Evolutionary conservation across 2,797 vertebrate genomes (phyloP).

Genomic region (Pagetopsis macropterus): DNA sequence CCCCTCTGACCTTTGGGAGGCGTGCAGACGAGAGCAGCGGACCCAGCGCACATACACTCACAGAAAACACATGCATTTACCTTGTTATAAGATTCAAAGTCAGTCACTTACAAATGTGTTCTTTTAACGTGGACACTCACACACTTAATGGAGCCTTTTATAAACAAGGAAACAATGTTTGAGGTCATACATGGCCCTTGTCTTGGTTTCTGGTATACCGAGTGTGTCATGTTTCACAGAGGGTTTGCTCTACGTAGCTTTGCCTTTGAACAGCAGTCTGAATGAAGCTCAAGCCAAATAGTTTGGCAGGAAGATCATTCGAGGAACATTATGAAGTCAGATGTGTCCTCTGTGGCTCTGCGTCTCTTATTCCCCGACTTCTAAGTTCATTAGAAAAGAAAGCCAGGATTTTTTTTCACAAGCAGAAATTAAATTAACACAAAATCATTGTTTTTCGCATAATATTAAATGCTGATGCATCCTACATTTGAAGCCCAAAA

Average conservation of each 20-base stretch:
- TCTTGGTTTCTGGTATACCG: constrained; percentile 45
- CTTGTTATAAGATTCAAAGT: constrained; percentile 53
- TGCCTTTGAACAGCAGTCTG: constrained; percentile 69
- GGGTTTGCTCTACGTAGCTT: constrained; percentile 49
- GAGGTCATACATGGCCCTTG: constrained; percentile 38
- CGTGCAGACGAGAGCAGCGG: constrained; percentile 72
- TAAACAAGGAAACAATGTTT: constrained; percentile 52
- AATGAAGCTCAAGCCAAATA: constrained; percentile 74
- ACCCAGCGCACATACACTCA: constrained; percentile 48
- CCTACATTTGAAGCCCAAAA: constrained; percentile 15
- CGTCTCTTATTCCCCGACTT: constrained; percentile 49
- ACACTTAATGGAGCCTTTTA: constrained; percentile 38
- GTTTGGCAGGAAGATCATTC: constrained; percentile 77
- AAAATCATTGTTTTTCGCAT: constrained; percentile 21
- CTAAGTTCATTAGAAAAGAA: constrained; percentile 23
- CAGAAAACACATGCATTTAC: constrained; percentile 50
- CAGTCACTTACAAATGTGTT: constrained; percentile 40
- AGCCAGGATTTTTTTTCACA: constrained; percentile 19
- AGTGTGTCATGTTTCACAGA: constrained; percentile 75
- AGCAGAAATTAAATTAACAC: constrained; percentile 26
- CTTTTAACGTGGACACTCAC: constrained; percentile 38
- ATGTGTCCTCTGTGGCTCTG: constrained; percentile 70
- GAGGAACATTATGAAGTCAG: constrained; percentile 73
- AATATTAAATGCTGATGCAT: constrained; percentile 21
- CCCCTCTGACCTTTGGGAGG: constrained; percentile 80